Evolutionary conservation across 53 echinoderm and acorn worm species (phyloP).

Genomic region (Echinometra lucunter): DNA sequence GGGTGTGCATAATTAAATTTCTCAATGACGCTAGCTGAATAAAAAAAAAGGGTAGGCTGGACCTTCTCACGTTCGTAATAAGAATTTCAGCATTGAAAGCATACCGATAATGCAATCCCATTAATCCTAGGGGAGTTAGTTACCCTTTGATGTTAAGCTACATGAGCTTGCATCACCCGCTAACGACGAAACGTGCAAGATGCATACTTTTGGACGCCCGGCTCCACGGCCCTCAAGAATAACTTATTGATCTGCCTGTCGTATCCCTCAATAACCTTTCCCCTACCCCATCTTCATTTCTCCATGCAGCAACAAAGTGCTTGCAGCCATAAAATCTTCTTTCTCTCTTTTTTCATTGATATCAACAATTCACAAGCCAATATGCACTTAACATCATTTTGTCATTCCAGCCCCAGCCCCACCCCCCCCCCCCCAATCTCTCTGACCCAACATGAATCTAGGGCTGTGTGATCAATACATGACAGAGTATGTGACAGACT

Average conservation of each 20-base stretch:
- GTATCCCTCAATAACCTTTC: background rate
- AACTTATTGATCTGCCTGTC: constrained; percentile 55
- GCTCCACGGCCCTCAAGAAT: constrained; percentile 52
- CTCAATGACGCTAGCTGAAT: background rate
- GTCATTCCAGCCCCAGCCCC: background rate
- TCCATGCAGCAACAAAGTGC: constrained; percentile 31
- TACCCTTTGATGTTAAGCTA: constrained; percentile 56
- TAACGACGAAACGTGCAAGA: constrained; percentile 55
- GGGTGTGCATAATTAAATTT: background rate
- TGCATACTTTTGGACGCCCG: constrained; percentile 15
- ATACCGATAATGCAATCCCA: background rate
- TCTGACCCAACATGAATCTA: background rate
- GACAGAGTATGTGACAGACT: background rate
- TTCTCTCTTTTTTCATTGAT: background rate
- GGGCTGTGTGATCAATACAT: background rate
- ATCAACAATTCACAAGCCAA: background rate
- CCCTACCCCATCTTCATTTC: background rate
- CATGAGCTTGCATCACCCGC: constrained; percentile 62
- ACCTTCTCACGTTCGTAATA: background rate
- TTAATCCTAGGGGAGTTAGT: constrained; percentile 7
- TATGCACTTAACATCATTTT: background rate
- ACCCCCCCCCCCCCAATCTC: background rate
- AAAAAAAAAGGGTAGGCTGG: background rate
- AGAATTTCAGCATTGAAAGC: background rate
- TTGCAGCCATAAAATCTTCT: background rate